Base-by-base conservation (phyloP, 2,888 invertebrate genomes). In the Melipona beecheii region DNA sequence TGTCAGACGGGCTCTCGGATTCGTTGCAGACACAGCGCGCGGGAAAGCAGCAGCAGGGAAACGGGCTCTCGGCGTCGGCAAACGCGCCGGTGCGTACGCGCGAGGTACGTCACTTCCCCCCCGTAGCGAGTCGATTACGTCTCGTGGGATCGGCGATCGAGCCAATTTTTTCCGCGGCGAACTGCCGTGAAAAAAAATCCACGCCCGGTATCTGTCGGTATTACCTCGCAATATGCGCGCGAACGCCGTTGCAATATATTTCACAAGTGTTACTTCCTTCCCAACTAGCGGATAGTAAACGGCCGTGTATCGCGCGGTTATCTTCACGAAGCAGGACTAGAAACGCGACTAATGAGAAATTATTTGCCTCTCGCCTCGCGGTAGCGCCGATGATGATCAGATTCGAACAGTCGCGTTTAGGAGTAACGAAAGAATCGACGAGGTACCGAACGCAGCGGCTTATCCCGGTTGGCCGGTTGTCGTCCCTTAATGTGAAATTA, bases 211-310 rank as follows among this genome's bases (percentile, higher is more conserved):
- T 89, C 87, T 52, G 64, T 21, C 58, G 50, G 83, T 78, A 1
- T 31, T 89, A 88, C 88, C 89, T 88, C 74, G 81, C 83, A 43
- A 83, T 80, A 83, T 75, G 80, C 78, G 68, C 73, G 77, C 54
- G 75, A 76, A 74, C 75, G 56, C 52, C 31, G 69, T 72, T 65
- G 84, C 60, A 81, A 84, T 75, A 81, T 81, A 86, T 84, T 87
- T 89, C 80, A 84, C 89, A 83, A 87, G 87, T 84, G 87, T 83
- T 84, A 84, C 89, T 89, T 87, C 89, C 86, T 84, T 9, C 76
- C 76, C 65, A 64, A 66, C 70, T 21, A 36, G 24, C n/a, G 77
- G 88, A 88, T 87, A 27, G 27, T 1, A 88, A 88, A 81, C 75
- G 75, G 73, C 75, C 77, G 83, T 85, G 83, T 85, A 72, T 71